A percentile compares a stretch with the other conserved stretches of the same genome.
These are phyloP conservation scores for Thalpophila matura DNA, from an alignment of 2,888 invertebrate genomes.

Conservation along the genomic window DNA sequence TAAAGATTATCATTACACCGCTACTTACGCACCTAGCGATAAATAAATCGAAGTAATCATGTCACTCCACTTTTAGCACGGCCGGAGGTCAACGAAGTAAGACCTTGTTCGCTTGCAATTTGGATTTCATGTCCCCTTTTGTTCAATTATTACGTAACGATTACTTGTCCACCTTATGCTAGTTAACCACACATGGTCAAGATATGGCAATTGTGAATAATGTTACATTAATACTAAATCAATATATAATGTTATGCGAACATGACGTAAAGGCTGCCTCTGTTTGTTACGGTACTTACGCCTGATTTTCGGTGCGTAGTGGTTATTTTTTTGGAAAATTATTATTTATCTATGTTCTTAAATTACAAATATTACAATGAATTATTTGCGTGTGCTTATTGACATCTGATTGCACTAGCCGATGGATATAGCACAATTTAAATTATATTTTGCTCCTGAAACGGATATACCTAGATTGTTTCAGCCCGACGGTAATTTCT, in stretches of 20 bases:
- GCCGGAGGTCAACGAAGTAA: slow-evolving; percentile 66
- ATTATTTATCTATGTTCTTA: neutral
- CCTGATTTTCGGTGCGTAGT: neutral
- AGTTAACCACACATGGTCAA: slow-evolving; percentile 70
- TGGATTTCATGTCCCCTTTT: slow-evolving; percentile 74
- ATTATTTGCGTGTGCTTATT: neutral
- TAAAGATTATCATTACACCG: slow-evolving; percentile 33
- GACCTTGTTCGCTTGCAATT: slow-evolving; percentile 75
- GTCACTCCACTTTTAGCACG: slow-evolving; percentile 67
- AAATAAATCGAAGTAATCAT: slow-evolving; percentile 66
- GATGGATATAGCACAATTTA: too few species aligned
- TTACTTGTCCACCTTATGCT: slow-evolving; percentile 77
- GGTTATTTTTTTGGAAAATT: neutral
- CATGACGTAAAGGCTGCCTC: neutral
- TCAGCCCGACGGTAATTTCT: slow-evolving; percentile 10
- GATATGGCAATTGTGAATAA: slow-evolving; percentile 53
- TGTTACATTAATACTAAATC: slow-evolving; percentile 59
- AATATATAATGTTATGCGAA: slow-evolving; percentile 33
- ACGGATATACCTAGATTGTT: too few species aligned
- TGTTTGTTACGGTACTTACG: slow-evolving; percentile 8
- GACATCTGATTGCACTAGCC: too few species aligned
- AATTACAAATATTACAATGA: slow-evolving; percentile 15
- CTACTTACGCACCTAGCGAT: slow-evolving; percentile 49
- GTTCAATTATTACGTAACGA: slow-evolving; percentile 71
- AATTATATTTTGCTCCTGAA: too few species aligned